These are phyloP conservation scores for Cactoblastis cactorum DNA, from an alignment of 2,888 invertebrate species.

Conservation along the genomic window DNA sequence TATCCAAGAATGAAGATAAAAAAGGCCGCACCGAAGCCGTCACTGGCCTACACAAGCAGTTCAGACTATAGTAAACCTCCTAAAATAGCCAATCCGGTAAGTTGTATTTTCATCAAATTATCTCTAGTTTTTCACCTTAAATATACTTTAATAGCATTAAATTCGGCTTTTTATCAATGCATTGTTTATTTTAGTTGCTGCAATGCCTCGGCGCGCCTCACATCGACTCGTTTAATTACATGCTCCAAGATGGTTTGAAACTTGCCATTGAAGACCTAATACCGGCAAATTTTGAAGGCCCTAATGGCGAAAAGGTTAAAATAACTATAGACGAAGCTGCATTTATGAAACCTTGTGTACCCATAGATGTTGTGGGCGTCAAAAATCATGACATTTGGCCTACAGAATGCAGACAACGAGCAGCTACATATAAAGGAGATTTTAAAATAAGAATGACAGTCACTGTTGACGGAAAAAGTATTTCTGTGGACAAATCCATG, in stretches of 20 bases:
- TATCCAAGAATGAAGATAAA: constrained; percentile 46
- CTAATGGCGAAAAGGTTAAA: constrained; percentile 82
- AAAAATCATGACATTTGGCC: constrained; percentile 83
- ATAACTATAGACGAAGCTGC: constrained; percentile 82
- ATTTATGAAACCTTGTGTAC: constrained; percentile 84
- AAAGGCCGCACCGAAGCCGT: constrained; percentile 55
- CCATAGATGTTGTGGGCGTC: constrained; percentile 82
- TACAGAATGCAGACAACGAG: constrained; percentile 92
- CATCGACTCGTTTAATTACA: constrained; percentile 94
- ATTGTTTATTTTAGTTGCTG: constrained; percentile 76
- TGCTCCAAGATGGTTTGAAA: constrained; percentile 87
- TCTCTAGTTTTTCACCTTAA: background rate
- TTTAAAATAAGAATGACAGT: constrained; percentile 84
- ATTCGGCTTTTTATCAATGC: background rate
- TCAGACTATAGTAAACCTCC: constrained; percentile 82
- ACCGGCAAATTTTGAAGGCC: constrained; percentile 84
- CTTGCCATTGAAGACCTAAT: constrained; percentile 82
- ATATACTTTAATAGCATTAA: background rate
- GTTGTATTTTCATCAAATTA: constrained; percentile 26
- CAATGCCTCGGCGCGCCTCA: constrained; percentile 89
- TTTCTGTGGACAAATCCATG: constrained; percentile 85
- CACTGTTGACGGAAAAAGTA: constrained; percentile 82
- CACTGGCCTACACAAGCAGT: constrained; percentile 69
- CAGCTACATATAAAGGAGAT: constrained; percentile 89
- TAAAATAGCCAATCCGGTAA: constrained; percentile 81